These are phyloP conservation scores for Drymodes brunneopygia DNA, from an alignment of 2,113 vertebrate species.

Conservation along the genomic window DNA sequence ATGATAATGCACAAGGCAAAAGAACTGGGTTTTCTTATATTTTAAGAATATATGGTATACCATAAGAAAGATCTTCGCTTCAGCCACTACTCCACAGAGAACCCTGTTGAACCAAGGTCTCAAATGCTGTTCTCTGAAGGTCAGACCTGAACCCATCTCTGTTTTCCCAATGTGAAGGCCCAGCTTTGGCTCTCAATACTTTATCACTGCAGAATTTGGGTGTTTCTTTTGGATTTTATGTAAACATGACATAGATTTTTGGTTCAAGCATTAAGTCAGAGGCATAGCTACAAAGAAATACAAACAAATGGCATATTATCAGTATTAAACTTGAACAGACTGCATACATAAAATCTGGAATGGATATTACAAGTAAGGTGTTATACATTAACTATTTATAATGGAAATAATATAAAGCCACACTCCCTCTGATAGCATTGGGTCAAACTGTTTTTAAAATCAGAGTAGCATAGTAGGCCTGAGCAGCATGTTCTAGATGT, in stretches of 20 bases:
- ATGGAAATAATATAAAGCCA: not conserved
- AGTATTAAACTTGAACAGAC: not conserved
- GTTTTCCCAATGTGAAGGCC: not conserved
- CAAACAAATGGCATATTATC: not conserved
- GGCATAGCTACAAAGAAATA: not conserved
- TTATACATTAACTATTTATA: not conserved
- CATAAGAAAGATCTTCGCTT: not conserved
- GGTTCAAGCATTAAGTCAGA: not conserved
- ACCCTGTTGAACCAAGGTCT: not conserved
- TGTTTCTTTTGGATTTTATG: not conserved
- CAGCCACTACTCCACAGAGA: not conserved
- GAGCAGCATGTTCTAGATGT: no score
- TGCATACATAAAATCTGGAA: not conserved
- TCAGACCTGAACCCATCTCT: not conserved
- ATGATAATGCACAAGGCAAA: not conserved
- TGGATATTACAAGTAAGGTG: not conserved
- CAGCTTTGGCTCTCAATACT: not conserved
- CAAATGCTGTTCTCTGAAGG: not conserved
- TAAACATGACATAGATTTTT: not conserved
- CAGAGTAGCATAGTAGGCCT: no score
- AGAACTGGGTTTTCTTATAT: not conserved
- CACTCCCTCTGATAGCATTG: no score
- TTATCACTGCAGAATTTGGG: not conserved
- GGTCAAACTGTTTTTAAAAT: no score
- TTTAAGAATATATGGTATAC: not conserved